Conservation (phyloP, 2,797 vertebrate genomes). For the Phrynocephalus forsythii region DNA sequence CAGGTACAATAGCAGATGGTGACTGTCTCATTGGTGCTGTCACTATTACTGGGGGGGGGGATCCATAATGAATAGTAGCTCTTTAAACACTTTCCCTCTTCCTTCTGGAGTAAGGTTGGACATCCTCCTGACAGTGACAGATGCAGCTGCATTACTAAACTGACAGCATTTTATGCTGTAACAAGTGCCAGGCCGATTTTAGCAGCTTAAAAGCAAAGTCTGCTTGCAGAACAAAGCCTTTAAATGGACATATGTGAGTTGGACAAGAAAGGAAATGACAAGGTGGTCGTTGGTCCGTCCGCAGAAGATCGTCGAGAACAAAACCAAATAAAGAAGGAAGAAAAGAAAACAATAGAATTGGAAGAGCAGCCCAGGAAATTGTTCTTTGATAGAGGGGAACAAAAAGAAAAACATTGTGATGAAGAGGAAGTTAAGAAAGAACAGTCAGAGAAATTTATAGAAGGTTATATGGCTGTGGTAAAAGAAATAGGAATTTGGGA, state of each 20-base stretch:
- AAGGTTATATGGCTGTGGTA: too few species aligned
- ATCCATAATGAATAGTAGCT: slow-evolving; percentile 80
- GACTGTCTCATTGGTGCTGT: slow-evolving; percentile 76
- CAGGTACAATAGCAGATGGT: slow-evolving; percentile 76
- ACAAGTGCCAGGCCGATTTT: slow-evolving; percentile 50
- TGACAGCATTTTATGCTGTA: slow-evolving; percentile 17
- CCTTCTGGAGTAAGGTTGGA: slow-evolving; percentile 79
- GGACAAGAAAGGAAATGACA: too few species aligned
- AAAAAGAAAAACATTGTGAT: too few species aligned
- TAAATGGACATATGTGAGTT: slow-evolving; percentile 14
- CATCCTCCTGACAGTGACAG: slow-evolving; percentile 54
- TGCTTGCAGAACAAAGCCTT: slow-evolving; percentile 41
- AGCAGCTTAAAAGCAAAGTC: slow-evolving; percentile 23
- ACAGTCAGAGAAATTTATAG: too few species aligned
- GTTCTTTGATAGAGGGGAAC: too few species aligned
- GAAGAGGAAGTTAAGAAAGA: too few species aligned
- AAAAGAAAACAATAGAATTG: too few species aligned
- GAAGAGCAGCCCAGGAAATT: too few species aligned
- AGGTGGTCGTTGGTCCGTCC: too few species aligned
- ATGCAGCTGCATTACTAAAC: slow-evolving; percentile 51
- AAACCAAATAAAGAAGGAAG: too few species aligned
- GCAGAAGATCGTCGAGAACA: too few species aligned
- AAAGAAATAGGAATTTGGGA: too few species aligned
- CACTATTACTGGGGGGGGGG: slow-evolving; percentile 79
- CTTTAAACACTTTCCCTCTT: slow-evolving; percentile 79